phyloP scores from a whole-genome alignment of 2,888 invertebrate species.

The Portevinia maculata region DNA sequence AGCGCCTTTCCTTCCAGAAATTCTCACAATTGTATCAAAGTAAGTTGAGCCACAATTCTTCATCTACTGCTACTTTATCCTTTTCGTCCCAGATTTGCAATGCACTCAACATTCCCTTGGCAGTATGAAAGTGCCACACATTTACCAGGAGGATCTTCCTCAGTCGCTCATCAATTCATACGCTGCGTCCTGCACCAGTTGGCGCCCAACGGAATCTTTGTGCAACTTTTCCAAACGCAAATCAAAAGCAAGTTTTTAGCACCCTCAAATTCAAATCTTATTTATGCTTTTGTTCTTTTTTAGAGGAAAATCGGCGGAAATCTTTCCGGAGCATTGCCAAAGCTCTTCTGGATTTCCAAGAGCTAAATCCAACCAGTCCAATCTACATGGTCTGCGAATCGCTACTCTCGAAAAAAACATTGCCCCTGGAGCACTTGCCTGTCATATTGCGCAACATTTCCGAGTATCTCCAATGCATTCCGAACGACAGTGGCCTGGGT shows the following conservation, averaged over 20 bases:
- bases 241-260: slow-evolving; percentile 87
- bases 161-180: slow-evolving; percentile 98
- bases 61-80: background rate
- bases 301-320: slow-evolving; percentile 85
- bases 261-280: background rate
- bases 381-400: slow-evolving; percentile 92
- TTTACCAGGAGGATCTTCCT: slow-evolving; percentile 96
- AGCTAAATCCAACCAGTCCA: slow-evolving; percentile 96
- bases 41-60: slow-evolving; percentile 80
- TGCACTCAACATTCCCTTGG: slow-evolving; percentile 93
- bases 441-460: slow-evolving; percentile 95
- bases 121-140: slow-evolving; percentile 94
- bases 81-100: slow-evolving; percentile 85
- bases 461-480: slow-evolving; percentile 95
- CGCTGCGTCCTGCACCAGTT: slow-evolving; percentile 98
- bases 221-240: slow-evolving; percentile 96
- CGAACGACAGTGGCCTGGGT: slow-evolving; percentile 90
- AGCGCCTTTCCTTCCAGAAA: slow-evolving; percentile 96
- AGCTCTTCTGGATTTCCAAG: slow-evolving; percentile 97
- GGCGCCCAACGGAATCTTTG: slow-evolving; percentile 97
- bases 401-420: slow-evolving; percentile 89
- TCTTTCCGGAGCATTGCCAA: slow-evolving; percentile 97
- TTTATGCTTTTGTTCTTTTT: slow-evolving; percentile 15
- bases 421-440: slow-evolving; percentile 88
- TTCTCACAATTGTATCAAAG: slow-evolving; percentile 94